These are phyloP conservation scores for Grus americana DNA, from an alignment of 2,113 vertebrate genomes.

Conservation along the genomic window DNA sequence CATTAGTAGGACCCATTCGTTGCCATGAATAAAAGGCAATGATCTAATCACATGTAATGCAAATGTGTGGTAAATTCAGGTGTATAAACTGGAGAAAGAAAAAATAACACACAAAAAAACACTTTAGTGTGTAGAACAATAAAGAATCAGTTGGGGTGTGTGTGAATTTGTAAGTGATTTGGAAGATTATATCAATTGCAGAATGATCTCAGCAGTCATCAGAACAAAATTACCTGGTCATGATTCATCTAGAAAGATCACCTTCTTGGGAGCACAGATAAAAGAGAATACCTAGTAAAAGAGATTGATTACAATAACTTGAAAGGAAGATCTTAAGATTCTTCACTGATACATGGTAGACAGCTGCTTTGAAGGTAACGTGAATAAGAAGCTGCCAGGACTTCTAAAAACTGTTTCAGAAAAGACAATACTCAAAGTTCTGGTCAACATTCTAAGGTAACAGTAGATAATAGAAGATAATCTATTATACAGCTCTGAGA, in stretches of 20 bases:
- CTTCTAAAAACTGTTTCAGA: neutral
- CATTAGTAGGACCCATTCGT: neutral
- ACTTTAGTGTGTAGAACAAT: neutral
- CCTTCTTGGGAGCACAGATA: neutral
- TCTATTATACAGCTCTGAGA: neutral
- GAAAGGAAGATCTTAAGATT: neutral
- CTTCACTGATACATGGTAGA: neutral
- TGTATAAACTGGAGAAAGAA: neutral
- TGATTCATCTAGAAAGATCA: neutral
- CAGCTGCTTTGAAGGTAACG: neutral
- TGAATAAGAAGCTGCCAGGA: neutral
- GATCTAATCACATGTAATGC: neutral
- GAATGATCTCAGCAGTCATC: neutral
- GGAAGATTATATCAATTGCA: neutral
- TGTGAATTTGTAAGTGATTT: neutral
- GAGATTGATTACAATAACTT: neutral
- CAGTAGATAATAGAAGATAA: neutral
- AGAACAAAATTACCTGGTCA: neutral
- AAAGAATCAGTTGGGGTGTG: neutral
- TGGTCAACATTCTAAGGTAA: neutral
- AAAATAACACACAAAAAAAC: neutral
- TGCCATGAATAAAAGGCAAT: neutral
- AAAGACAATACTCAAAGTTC: neutral
- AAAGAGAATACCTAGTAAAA: neutral
- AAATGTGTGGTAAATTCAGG: neutral